Evolutionary conservation across 2,888 invertebrate genomes (phyloP).

Genomic region (Ophion ventricosus): DNA sequence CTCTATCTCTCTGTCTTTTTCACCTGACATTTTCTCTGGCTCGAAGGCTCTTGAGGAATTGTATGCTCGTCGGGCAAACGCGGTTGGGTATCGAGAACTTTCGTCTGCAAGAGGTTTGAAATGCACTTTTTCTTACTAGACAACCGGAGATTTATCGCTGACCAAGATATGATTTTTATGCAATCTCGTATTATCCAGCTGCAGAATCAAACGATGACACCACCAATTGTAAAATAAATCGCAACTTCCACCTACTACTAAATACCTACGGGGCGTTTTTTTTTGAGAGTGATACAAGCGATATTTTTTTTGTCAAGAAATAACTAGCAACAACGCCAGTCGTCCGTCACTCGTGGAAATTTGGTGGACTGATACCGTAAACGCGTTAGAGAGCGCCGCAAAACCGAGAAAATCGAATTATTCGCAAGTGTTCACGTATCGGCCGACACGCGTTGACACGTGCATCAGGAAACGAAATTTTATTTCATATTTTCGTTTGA

Average conservation of each 20-base stretch:
- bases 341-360: background rate
- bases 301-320: background rate
- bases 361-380: background rate
- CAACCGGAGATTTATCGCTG: constrained; percentile 31
- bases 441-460: background rate
- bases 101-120: constrained; percentile 19
- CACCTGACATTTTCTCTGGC: constrained; percentile 39
- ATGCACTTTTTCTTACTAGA: constrained; percentile 39
- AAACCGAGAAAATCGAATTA: background rate
- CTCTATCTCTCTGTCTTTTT: constrained; percentile 21
- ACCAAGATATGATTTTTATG: constrained; percentile 6
- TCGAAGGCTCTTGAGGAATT: constrained; percentile 30
- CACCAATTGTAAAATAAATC: background rate
- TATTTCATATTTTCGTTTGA: background rate
- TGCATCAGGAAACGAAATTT: background rate
- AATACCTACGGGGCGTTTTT: background rate
- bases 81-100: constrained; percentile 24
- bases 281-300: background rate
- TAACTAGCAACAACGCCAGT: background rate
- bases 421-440: background rate
- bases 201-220: constrained; percentile 8
- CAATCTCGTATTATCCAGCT: background rate
- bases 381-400: background rate
- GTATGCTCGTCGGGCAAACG: constrained; percentile 32
- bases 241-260: background rate